Evolutionary conservation across 2,888 invertebrate genomes (phyloP).

Genomic region (Epinotia ramella): DNA sequence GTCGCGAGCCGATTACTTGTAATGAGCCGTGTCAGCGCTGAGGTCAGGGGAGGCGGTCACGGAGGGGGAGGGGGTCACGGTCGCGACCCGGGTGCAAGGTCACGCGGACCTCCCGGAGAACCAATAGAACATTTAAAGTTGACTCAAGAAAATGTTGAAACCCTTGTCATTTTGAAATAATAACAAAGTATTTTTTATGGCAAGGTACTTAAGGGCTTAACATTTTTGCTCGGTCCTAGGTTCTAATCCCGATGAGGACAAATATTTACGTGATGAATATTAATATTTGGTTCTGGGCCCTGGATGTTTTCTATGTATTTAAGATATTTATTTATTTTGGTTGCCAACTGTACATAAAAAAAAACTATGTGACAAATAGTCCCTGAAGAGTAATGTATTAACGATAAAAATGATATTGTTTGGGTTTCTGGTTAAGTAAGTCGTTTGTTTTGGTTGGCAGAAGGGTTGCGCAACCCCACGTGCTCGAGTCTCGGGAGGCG

Average conservation of each 20-base stretch:
- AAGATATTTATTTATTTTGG: too few relatives aligned
- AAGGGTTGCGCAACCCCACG: conserved; percentile 27
- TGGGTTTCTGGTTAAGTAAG: conserved; percentile 5
- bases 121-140: background rate
- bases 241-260: too few relatives aligned
- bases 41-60: conserved; percentile 31
- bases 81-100: conserved; percentile 32
- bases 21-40: conserved; percentile 32
- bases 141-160: background rate
- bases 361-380: background rate
- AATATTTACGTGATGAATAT: too few relatives aligned
- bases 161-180: background rate
- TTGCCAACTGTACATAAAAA: background rate
- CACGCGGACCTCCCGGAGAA: conserved; percentile 9
- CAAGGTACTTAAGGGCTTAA: background rate
- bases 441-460: conserved; percentile 25
- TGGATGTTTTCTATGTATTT: too few relatives aligned
- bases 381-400: background rate
- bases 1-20: conserved; percentile 34
- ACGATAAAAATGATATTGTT: background rate
- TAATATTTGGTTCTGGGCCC: too few relatives aligned
- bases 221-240: background rate
- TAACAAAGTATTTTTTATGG: background rate
- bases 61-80: conserved; percentile 23
- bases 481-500: conserved; percentile 13